These are phyloP conservation scores for Trichomycterus rosablanca DNA, from an alignment of 2,113 vertebrate genomes.

Conservation along the genomic window DNA sequence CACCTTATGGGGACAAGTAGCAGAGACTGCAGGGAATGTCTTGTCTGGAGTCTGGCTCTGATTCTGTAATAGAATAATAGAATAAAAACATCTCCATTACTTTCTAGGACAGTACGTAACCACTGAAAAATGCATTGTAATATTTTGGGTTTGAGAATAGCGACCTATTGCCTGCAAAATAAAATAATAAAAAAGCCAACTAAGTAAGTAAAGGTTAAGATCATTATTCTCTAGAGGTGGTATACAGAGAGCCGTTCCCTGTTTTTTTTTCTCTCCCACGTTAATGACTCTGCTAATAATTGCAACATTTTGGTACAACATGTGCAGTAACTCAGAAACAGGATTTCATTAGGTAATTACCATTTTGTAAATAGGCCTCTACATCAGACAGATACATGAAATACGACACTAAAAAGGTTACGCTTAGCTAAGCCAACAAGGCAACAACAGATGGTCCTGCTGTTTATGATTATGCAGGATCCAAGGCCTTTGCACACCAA, in stretches of 20 bases:
- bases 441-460: constrained; percentile 72
- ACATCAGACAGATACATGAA: constrained; percentile 66
- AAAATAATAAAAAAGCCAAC: constrained; percentile 8
- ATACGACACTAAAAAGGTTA: constrained; percentile 67
- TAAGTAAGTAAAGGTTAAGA: constrained; percentile 41
- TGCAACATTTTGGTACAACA: constrained; percentile 56
- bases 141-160: constrained; percentile 15
- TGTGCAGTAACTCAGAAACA: constrained; percentile 56
- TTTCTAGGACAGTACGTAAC: constrained; percentile 2
- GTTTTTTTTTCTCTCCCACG: constrained; percentile 31
- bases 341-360: constrained; percentile 68
- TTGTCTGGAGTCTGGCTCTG: constrained; percentile 64
- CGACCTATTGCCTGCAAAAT: constrained; percentile 19
- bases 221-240: constrained; percentile 39
- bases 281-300: constrained; percentile 54
- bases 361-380: constrained; percentile 68
- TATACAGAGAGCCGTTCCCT: constrained; percentile 12
- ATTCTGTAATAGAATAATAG: constrained; percentile 67
- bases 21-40: constrained; percentile 60
- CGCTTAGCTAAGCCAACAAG: constrained; percentile 71
- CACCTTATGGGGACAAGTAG: constrained; percentile 75
- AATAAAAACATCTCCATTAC: constrained; percentile 46
- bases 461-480: constrained; percentile 72
- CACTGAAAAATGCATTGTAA: background rate
- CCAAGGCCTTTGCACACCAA: constrained; percentile 65